Percentiles rank a stretch among this genome's conserved stretches.
Conservation (phyloP, 2,113 vertebrate species). For the Phalacrocorax aristotelis region DNA sequence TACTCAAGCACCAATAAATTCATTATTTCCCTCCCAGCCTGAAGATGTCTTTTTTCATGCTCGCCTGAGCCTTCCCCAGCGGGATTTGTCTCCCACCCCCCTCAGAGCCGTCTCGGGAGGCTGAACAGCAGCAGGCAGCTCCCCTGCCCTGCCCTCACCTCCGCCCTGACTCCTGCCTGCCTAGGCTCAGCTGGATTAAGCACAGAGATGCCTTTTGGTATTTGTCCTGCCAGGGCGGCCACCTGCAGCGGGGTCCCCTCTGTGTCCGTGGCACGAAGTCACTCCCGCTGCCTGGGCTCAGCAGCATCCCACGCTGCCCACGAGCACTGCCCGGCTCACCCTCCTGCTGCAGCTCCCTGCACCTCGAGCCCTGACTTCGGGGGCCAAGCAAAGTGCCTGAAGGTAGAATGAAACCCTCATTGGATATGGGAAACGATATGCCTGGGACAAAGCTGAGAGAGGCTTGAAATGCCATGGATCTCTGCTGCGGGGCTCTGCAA, state of each 20-base stretch:
- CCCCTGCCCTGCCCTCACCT: background rate
- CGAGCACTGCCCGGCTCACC: fast-evolving
- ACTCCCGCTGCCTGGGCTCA: background rate
- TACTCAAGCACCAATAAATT: background rate
- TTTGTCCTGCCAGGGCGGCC: background rate
- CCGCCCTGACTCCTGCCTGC: background rate
- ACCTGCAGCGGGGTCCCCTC: background rate
- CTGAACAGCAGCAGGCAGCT: background rate
- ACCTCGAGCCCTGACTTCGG: background rate
- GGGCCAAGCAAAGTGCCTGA: fast-evolving
- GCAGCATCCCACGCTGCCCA: background rate
- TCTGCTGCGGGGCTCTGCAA: background rate
- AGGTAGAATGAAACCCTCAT: background rate
- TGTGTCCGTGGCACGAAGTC: background rate
- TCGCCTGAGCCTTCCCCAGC: background rate
- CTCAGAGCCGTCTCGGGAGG: fast-evolving
- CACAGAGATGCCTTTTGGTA: background rate
- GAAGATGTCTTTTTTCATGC: background rate
- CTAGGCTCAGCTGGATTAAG: background rate
- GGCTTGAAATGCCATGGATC: background rate
- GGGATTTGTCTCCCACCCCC: background rate
- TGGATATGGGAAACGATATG: fast-evolving
- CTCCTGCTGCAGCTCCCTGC: background rate
- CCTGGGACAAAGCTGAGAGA: background rate
- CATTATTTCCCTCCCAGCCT: background rate